These are phyloP conservation scores for Geopemphigus sp. DNA, from an alignment of 1,140 invertebrate genomes.

Conservation along the genomic window DNA sequence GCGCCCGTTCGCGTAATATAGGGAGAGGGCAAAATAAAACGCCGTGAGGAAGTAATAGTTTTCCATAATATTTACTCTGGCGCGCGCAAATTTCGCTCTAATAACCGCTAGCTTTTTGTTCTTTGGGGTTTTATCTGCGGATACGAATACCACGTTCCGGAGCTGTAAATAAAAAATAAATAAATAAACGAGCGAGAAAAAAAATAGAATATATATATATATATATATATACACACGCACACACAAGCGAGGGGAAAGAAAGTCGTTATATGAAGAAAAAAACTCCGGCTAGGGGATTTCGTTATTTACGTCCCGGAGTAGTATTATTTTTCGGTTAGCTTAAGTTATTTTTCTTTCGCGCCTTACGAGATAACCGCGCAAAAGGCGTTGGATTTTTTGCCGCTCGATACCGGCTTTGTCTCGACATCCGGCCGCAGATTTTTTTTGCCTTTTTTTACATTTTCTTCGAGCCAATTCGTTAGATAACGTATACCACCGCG, in stretches of 20 bases:
- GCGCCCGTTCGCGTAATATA: no score
- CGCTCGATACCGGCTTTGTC: background rate
- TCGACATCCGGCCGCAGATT: background rate
- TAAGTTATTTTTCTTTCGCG: conserved; percentile 32
- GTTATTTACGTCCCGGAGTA: conserved; percentile 38
- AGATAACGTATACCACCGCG: background rate
- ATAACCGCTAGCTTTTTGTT: conserved; percentile 35
- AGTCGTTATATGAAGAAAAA: conserved; percentile 18
- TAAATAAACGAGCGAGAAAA: background rate
- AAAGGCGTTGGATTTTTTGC: conserved; percentile 33
- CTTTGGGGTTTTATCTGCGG: background rate
- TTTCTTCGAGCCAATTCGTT: background rate
- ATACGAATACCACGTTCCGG: background rate
- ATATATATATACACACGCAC: no score
- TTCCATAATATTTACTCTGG: background rate
- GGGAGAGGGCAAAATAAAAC: background rate
- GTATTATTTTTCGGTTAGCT: conserved; percentile 47
- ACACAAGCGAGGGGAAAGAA: background rate
- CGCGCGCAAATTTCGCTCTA: conserved; percentile 24
- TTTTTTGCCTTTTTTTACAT: background rate
- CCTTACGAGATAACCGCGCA: conserved; percentile 14
- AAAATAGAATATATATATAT: background rate
- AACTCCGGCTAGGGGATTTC: conserved; percentile 14
- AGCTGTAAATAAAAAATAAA: background rate
- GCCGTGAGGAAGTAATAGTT: background rate